Conservation (phyloP, 2,113 vertebrate genomes). For the Maccullochella peelii region DNA sequence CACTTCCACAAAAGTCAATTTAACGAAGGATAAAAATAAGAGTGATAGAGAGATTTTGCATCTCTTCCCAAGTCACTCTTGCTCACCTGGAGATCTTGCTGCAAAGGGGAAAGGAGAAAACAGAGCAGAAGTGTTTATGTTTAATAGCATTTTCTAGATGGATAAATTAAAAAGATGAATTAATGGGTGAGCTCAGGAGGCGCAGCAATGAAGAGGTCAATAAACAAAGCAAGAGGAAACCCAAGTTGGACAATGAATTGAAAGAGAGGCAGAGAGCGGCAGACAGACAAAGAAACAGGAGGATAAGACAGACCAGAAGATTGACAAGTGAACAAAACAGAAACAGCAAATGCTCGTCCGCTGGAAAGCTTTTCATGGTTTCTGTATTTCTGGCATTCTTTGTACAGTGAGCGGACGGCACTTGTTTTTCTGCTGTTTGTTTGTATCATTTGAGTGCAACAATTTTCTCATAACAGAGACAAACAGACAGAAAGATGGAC, state of each 20-base stretch:
- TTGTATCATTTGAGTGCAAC: slow-evolving; percentile 11
- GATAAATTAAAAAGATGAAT: slow-evolving; percentile 13
- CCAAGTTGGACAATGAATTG: slow-evolving; percentile 5
- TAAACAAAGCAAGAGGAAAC: slow-evolving; percentile 26
- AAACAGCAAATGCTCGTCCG: slow-evolving; percentile 64
- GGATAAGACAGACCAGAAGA: slow-evolving; percentile 15
- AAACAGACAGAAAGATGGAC: slow-evolving; percentile 14
- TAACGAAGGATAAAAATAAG: slow-evolving; percentile 36
- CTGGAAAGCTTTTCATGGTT: background rate
- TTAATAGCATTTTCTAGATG: slow-evolving; percentile 6
- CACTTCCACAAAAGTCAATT: slow-evolving; percentile 30
- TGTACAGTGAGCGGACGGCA: slow-evolving; percentile 46
- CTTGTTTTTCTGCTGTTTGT: slow-evolving; percentile 62
- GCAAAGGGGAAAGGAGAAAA: slow-evolving; percentile 66
- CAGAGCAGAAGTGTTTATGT: slow-evolving; percentile 19
- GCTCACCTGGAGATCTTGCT: slow-evolving; percentile 84
- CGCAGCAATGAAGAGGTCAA: slow-evolving; percentile 26
- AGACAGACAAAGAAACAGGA: slow-evolving; percentile 41
- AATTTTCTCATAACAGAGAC: slow-evolving; percentile 14
- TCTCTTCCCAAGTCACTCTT: slow-evolving; percentile 64
- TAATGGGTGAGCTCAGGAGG: slow-evolving; percentile 24
- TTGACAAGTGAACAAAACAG: slow-evolving; percentile 39
- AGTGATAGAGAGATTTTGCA: slow-evolving; percentile 47
- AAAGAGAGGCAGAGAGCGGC: slow-evolving; percentile 14
- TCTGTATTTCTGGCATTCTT: slow-evolving; percentile 31